These are phyloP conservation scores for Hozukius guyotensis DNA, from an alignment of 2,797 vertebrate genomes.

Conservation along the genomic window DNA sequence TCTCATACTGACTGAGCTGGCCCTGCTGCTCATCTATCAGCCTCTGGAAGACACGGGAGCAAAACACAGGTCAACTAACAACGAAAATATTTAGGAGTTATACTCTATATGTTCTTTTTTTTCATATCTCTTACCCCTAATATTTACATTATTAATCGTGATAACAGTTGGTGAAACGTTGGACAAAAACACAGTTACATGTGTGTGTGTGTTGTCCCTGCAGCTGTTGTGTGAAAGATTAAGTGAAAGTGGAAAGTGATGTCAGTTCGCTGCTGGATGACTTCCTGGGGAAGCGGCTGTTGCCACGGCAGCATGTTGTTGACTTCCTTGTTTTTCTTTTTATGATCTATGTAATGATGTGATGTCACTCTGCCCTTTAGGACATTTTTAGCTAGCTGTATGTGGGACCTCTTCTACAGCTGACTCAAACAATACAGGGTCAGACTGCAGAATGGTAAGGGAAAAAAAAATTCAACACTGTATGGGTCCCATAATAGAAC, in stretches of 20 bases:
- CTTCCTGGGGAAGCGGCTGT: constrained; percentile 73
- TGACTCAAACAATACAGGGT: neutral
- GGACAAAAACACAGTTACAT: neutral
- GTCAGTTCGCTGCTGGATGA: constrained; percentile 41
- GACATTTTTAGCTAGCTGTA: neutral
- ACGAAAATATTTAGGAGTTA: neutral
- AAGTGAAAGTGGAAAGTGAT: constrained; percentile 35
- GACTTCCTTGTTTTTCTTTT: constrained; percentile 67
- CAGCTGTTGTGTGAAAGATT: neutral
- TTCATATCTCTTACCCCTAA: neutral
- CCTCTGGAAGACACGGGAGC: constrained; percentile 70
- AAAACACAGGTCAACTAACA: neutral
- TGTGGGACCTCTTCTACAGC: neutral
- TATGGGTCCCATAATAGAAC: neutral
- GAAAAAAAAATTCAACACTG: neutral
- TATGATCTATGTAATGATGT: neutral
- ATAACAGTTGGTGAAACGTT: neutral
- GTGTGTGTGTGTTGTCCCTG: neutral
- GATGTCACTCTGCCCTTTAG: neutral
- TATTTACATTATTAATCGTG: neutral
- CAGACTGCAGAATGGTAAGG: neutral
- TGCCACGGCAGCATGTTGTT: constrained; percentile 45
- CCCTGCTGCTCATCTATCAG: constrained; percentile 79
- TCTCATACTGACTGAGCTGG: constrained; percentile 66
- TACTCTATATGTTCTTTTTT: neutral